phyloP scores from a whole-genome alignment of 1,140 invertebrate genomes.

The Drosophila tani region DNA sequence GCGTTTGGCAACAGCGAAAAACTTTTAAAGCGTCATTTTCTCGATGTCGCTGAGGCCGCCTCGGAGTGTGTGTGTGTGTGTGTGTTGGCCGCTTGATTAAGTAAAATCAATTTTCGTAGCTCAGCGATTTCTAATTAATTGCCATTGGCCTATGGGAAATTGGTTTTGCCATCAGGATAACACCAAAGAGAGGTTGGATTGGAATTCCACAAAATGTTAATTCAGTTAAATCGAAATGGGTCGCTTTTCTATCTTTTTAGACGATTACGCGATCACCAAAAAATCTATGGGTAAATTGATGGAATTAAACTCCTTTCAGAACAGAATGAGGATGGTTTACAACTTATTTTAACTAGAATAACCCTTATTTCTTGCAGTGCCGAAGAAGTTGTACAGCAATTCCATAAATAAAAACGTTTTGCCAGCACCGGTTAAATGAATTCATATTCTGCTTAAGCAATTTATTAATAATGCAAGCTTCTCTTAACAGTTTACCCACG shows the following conservation, averaged over 20 bases:
- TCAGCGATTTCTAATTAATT: slow-evolving; percentile 61
- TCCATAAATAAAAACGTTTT: slow-evolving; percentile 14
- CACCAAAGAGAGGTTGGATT: background rate
- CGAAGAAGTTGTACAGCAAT: background rate
- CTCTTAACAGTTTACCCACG: slow-evolving; percentile 37
- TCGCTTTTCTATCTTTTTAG: too few relatives aligned
- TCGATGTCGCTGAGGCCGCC: slow-evolving; percentile 2
- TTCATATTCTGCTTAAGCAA: slow-evolving; percentile 39
- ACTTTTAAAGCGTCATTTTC: slow-evolving; percentile 65
- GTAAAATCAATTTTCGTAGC: slow-evolving; percentile 64
- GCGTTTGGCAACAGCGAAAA: slow-evolving; percentile 66
- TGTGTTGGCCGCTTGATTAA: slow-evolving; percentile 43
- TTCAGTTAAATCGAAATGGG: background rate
- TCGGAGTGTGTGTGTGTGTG: background rate
- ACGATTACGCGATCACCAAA: background rate
- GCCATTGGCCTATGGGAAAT: slow-evolving; percentile 39
- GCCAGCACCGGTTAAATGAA: slow-evolving; percentile 15
- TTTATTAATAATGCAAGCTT: background rate
- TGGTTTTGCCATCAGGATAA: slow-evolving; percentile 19
- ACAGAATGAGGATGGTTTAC: too few relatives aligned
- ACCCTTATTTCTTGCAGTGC: background rate
- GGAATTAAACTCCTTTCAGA: too few relatives aligned
- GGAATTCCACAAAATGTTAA: slow-evolving; percentile 5
- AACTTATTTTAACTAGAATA: too few relatives aligned
- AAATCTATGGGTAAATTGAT: background rate